Conservation (phyloP, 1,140 invertebrate genomes). For the Drosophila mayri region DNA sequence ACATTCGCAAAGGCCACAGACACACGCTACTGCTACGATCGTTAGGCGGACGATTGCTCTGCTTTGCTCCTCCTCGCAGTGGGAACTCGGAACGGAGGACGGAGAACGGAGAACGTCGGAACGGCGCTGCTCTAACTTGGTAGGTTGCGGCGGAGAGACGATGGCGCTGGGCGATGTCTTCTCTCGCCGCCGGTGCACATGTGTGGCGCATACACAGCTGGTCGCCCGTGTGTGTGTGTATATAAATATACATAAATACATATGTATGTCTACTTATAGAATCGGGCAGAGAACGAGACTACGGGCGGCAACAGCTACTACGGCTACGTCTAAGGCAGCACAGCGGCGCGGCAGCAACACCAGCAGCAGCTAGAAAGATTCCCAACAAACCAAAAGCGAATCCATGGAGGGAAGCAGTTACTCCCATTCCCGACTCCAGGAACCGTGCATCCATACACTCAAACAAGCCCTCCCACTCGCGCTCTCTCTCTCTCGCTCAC, state of each 20-base stretch:
- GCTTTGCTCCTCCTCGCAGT: slow-evolving; percentile 44
- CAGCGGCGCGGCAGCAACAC: slow-evolving; percentile 13
- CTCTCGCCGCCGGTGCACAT: slow-evolving; percentile 59
- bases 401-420: slow-evolving; percentile 50
- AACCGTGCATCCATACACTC: slow-evolving; percentile 9
- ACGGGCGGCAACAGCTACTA: slow-evolving; percentile 12
- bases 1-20: slow-evolving; percentile 7
- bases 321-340: slow-evolving; percentile 3
- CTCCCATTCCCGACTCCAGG: slow-evolving; percentile 59
- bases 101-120: slow-evolving; percentile 24
- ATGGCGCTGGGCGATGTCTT: slow-evolving; percentile 26
- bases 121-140: slow-evolving; percentile 72
- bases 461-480: not conserved
- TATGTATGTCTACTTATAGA: slow-evolving; percentile 77
- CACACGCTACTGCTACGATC: slow-evolving; percentile 70
- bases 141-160: slow-evolving; percentile 67
- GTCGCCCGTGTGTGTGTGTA: slow-evolving; percentile 32
- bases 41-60: slow-evolving; percentile 62
- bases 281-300: slow-evolving; percentile 53
- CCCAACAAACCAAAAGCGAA: slow-evolving; percentile 23
- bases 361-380: slow-evolving; percentile 39
- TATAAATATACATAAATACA: slow-evolving; percentile 69
- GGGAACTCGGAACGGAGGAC: slow-evolving; percentile 33
- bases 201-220: slow-evolving; percentile 49
- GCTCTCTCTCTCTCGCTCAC: not conserved